phyloP scores from a whole-genome alignment of 1,140 invertebrate species.

The Drosophila pseudoobscura region DNA sequence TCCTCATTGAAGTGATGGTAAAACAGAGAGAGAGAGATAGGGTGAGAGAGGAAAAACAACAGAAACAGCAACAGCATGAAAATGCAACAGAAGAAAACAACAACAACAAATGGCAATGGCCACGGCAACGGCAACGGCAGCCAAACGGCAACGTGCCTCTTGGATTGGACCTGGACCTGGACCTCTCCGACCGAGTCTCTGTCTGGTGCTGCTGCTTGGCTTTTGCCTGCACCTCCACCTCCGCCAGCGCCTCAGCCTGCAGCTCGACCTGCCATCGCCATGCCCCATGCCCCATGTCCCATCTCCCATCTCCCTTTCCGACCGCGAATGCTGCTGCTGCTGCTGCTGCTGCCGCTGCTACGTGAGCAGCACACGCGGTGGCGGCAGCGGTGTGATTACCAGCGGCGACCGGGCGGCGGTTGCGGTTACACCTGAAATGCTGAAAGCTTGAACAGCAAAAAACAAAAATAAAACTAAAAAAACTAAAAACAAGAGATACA shows the following conservation, averaged over 20 bases:
- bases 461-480: constrained; percentile 9
- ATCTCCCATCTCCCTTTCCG: constrained; percentile 30
- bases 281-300: constrained; percentile 7
- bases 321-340: constrained; percentile 35
- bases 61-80: too few relatives aligned
- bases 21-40: constrained; percentile 25
- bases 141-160: constrained; percentile 34
- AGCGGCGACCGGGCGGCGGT: constrained; percentile 42
- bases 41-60: constrained; percentile 5
- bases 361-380: constrained; percentile 74
- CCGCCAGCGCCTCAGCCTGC: background rate
- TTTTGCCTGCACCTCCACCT: background rate
- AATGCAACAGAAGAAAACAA: constrained; percentile 12
- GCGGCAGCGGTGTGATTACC: too few relatives aligned
- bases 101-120: constrained; percentile 26
- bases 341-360: constrained; percentile 32
- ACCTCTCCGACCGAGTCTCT: constrained; percentile 10
- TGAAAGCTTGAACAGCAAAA: background rate
- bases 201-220: background rate
- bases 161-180: constrained; percentile 38
- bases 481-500: background rate
- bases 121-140: constrained; percentile 13
- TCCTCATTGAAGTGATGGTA: constrained; percentile 75
- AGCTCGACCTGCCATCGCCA: background rate
- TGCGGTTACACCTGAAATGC: constrained; percentile 63